Base-by-base conservation (phyloP, 2,888 invertebrate genomes). In the Agrochola lychnidis region DNA sequence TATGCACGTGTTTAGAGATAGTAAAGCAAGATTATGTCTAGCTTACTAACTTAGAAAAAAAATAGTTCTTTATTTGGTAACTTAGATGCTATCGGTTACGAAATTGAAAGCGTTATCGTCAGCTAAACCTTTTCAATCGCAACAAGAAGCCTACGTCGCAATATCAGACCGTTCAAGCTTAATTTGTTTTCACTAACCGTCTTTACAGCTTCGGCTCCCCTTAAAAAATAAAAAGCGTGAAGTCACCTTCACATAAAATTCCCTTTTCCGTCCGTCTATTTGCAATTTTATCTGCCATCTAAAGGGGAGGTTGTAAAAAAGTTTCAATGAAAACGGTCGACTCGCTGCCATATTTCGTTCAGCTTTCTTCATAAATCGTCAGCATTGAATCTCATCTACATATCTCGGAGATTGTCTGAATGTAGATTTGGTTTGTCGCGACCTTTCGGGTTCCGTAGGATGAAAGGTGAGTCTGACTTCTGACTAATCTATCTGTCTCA, bases 281-380 rank as follows among this genome's bases (percentile, higher is more conserved):
- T 94, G 94, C 93, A 94, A 94, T 94, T 95, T 94, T 94, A 95
- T 95, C 93, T 94, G 91, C 91, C 93, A 93, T 94, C 94, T 93
- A 91, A 92, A 92, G 90, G 91, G 91, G 90, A 93, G 90, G 85
- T 89, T 92, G 92, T 94, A 92, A 95, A 95, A 95, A 95, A 94
- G 93, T 95, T 95, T 94, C 93, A 94, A 92, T 94, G 93, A 93
- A 92, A 93, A 93, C 93, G 93, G 93, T 93, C 92, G 92, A 92
- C 92, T 87, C 91, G 84, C 82, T 88, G 94, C 95, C 94, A 94
- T 95, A 95, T 95, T 95, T 94, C 90, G 93, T 91, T 91, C 91
- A 91, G 93, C 93, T 94, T 94, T 94, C 95, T 93, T 94, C 94
- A 95, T 95, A 95, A 96, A 95, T 95, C 94, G 94, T 93, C 92